Percentiles rank a stretch among this genome's conserved stretches.
Conservation (phyloP, 2,113 vertebrate genomes). For the Phalacrocorax brasilianus region DNA sequence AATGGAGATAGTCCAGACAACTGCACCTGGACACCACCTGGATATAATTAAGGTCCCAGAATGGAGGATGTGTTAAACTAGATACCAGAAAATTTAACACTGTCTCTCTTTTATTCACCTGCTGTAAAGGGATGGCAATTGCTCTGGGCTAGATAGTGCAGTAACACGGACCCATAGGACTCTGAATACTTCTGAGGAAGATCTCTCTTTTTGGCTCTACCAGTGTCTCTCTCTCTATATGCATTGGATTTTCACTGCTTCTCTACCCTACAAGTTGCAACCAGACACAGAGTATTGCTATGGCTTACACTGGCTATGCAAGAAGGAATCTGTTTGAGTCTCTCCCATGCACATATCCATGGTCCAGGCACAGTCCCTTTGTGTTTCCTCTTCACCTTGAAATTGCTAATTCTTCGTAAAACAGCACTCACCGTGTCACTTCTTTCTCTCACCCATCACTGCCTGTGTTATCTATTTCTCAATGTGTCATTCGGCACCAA, state of each 20-base stretch:
- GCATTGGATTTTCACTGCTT: background rate
- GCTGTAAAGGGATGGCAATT: background rate
- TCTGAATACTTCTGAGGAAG: background rate
- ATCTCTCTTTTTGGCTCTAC: background rate
- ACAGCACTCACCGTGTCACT: background rate
- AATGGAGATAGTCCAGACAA: constrained; percentile 54
- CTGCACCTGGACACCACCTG: constrained; percentile 74
- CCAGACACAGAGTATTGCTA: background rate
- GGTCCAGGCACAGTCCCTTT: background rate
- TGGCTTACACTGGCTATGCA: background rate
- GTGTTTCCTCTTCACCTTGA: background rate
- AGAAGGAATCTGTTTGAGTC: background rate
- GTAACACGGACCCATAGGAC: background rate
- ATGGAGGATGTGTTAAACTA: constrained; percentile 58
- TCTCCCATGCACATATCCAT: background rate
- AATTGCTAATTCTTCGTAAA: constrained; percentile 51
- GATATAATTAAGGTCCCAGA: constrained; percentile 67
- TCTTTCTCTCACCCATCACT: constrained; percentile 28
- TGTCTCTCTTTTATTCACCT: constrained; percentile 34
- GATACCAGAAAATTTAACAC: constrained; percentile 62
- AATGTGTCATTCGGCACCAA: constrained; percentile 26
- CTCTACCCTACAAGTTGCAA: background rate
- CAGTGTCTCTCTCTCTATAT: background rate
- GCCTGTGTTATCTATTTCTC: constrained; percentile 33
- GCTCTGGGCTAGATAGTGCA: background rate